Conservation (phyloP, 2,797 vertebrate genomes). For the Graptemys geographica region DNA sequence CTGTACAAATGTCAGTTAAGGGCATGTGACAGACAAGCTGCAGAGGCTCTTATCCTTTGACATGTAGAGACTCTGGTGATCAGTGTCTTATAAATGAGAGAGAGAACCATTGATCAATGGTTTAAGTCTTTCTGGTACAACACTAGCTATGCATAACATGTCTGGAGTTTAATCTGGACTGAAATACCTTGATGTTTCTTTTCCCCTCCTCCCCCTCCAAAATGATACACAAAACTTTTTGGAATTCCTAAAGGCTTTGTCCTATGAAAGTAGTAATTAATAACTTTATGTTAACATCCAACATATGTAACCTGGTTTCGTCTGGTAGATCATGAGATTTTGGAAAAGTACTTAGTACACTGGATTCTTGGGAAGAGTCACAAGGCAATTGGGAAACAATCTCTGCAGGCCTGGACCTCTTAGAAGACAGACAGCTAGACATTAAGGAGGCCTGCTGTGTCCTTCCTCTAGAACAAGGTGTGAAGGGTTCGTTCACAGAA, state of each 20-base stretch:
- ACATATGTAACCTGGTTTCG: not conserved
- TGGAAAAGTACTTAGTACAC: not conserved
- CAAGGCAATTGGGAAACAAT: not conserved
- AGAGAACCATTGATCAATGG: not conserved
- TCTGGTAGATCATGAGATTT: not conserved
- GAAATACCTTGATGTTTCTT: not conserved
- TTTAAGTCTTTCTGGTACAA: not conserved
- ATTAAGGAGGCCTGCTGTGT: not conserved
- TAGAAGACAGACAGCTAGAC: not conserved
- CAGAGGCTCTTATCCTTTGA: not conserved
- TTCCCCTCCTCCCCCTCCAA: not conserved
- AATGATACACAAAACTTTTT: not conserved
- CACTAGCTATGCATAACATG: not conserved
- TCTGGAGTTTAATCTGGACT: not conserved
- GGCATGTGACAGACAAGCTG: not conserved
- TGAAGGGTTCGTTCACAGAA: no score
- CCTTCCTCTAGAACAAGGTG: not conserved
- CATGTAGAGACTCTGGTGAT: not conserved
- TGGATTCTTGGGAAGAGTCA: not conserved
- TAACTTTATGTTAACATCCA: not conserved
- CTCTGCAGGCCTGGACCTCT: not conserved
- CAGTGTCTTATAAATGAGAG: not conserved
- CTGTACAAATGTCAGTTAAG: not conserved
- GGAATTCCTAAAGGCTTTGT: not conserved
- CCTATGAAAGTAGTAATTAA: not conserved